These are phyloP conservation scores for Mycogona germanica DNA, from an alignment of 2,888 invertebrate genomes.

Conservation along the genomic window DNA sequence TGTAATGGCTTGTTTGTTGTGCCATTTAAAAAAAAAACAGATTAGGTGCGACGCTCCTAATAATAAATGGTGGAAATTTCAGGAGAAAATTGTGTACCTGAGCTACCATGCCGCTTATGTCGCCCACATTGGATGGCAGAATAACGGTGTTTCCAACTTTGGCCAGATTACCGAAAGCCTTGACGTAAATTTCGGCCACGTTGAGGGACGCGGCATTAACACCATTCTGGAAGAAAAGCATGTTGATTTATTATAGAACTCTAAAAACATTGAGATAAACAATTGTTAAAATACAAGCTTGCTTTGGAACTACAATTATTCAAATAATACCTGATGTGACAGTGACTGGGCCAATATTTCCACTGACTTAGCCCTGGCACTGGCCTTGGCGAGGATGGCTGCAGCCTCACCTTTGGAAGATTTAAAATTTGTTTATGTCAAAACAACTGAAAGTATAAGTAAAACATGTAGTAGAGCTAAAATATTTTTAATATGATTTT, in stretches of 20 bases:
- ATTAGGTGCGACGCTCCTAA: not conserved
- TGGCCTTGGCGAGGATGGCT: conserved; percentile 80
- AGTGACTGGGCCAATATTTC: conserved; percentile 58
- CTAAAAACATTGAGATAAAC: not conserved
- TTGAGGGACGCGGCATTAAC: conserved; percentile 80
- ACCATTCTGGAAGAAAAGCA: conserved; percentile 46
- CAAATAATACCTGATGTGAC: conserved; percentile 34
- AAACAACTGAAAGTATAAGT: not conserved
- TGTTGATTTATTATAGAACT: not conserved
- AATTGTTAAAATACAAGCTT: not conserved
- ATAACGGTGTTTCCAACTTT: conserved; percentile 89
- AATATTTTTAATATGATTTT: not conserved
- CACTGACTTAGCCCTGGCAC: conserved; percentile 76
- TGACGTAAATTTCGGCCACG: conserved; percentile 91
- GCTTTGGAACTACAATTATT: too few species aligned
- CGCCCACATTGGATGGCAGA: conserved; percentile 78
- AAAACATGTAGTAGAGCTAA: not conserved
- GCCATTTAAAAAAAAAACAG: too few species aligned
- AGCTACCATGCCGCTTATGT: conserved; percentile 62
- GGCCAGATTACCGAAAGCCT: conserved; percentile 86
- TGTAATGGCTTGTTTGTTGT: too few species aligned
- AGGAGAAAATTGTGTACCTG: conserved; percentile 41
- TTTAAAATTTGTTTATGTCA: conserved; percentile 12
- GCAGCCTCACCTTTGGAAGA: conserved; percentile 54
- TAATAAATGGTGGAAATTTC: not conserved